Percentiles rank a stretch among this genome's conserved stretches.
Evolutionary conservation across 2,888 invertebrate genomes (phyloP).

Genomic region (Lithodes maja): DNA sequence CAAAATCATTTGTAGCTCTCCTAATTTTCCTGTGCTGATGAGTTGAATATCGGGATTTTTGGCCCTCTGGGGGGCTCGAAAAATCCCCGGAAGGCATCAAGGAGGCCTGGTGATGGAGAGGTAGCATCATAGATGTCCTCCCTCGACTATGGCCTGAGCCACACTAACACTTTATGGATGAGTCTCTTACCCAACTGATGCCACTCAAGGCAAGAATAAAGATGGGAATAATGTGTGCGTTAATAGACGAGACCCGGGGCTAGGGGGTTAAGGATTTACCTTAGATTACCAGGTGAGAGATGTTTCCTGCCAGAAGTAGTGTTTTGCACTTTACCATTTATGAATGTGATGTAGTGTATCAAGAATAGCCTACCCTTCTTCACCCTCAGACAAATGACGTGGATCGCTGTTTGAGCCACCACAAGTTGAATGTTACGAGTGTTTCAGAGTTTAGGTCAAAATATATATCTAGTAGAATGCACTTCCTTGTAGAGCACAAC

Average conservation of each 20-base stretch:
- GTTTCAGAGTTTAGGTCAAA: conserved; percentile 13
- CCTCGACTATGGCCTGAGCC: too few species aligned
- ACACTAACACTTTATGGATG: too few species aligned
- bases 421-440: background rate
- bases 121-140: too few species aligned
- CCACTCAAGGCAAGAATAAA: background rate
- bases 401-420: background rate
- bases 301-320: background rate
- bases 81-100: too few species aligned
- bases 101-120: too few species aligned
- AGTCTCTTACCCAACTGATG: too few species aligned
- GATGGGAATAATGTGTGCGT: background rate
- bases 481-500: background rate
- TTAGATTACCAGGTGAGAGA: background rate
- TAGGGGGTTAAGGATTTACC: background rate
- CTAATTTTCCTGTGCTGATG: too few species aligned
- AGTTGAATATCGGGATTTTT: too few species aligned
- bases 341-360: conserved; percentile 6
- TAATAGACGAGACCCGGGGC: too few species aligned
- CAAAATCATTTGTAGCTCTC: too few species aligned
- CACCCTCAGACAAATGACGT: background rate
- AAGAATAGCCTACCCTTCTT: background rate
- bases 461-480: background rate
- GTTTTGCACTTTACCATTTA: background rate
- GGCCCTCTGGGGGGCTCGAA: too few species aligned